phyloP scores from a whole-genome alignment of 2,113 vertebrate species.

The Glaucidium brasilianum region DNA sequence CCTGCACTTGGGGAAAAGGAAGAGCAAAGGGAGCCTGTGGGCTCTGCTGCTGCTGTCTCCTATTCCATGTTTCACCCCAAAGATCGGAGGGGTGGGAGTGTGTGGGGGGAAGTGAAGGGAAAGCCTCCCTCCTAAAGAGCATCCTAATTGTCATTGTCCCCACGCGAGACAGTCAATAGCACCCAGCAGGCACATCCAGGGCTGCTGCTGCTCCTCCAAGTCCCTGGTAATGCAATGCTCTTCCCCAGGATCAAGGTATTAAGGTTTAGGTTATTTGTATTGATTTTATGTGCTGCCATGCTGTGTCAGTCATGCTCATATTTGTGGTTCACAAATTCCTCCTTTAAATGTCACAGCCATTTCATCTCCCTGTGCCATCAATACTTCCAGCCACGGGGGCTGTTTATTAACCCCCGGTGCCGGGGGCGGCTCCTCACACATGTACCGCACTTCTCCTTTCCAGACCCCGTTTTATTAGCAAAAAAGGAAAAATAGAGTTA shows the following conservation, averaged over 20 bases:
- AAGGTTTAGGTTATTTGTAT: slow-evolving; percentile 99
- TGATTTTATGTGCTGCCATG: slow-evolving; percentile 97
- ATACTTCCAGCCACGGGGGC: slow-evolving; percentile 76
- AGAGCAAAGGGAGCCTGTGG: background rate
- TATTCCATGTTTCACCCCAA: background rate
- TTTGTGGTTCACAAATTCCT: slow-evolving; percentile 99
- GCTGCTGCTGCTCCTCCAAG: slow-evolving; percentile 73
- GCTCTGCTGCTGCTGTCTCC: background rate
- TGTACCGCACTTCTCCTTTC: background rate
- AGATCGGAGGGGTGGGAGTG: background rate
- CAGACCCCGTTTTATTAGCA: background rate
- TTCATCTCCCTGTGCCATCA: slow-evolving; percentile 94
- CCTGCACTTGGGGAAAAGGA: background rate
- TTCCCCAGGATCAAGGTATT: slow-evolving; percentile 97
- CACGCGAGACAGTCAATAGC: slow-evolving; percentile 83
- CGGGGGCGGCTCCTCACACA: background rate
- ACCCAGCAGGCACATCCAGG: slow-evolving; percentile 70
- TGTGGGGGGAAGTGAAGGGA: background rate
- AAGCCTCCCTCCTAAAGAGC: slow-evolving; percentile 31
- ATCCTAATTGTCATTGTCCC: slow-evolving; percentile 85
- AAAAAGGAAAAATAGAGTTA: background rate
- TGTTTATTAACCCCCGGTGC: slow-evolving; percentile 79
- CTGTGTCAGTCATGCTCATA: slow-evolving; percentile 89
- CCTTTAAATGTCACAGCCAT: slow-evolving; percentile 96
- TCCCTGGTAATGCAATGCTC: slow-evolving; percentile 89